Conservation (phyloP, 2,113 vertebrate genomes). For the Campylomormyrus numenius region DNA sequence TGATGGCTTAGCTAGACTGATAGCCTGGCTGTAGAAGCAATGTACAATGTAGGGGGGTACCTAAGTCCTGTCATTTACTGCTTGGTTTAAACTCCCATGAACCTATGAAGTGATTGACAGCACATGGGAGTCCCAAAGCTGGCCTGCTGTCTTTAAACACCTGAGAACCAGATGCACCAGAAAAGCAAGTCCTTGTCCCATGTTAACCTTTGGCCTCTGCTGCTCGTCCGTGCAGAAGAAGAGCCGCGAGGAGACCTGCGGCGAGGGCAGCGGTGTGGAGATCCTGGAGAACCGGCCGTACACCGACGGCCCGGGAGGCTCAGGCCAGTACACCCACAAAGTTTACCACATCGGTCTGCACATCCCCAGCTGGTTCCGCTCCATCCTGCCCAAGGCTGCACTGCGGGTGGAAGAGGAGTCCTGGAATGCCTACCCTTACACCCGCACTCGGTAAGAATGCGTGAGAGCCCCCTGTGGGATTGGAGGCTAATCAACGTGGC, state of each 20-base stretch:
- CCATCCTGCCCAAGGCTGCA: slow-evolving; percentile 90
- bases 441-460: slow-evolving; percentile 75
- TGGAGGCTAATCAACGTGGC: neutral
- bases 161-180: neutral
- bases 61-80: neutral
- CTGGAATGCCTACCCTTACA: slow-evolving; percentile 95
- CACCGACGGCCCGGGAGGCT: slow-evolving; percentile 82
- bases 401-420: slow-evolving; percentile 90
- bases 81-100: neutral
- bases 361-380: slow-evolving; percentile 94
- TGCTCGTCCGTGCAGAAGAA: slow-evolving; percentile 71
- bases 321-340: slow-evolving; percentile 89
- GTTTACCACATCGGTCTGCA: slow-evolving; percentile 97
- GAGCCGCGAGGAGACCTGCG: slow-evolving; percentile 85
- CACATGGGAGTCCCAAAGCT: neutral
- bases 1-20: neutral
- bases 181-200: neutral
- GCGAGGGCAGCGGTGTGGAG: slow-evolving; percentile 90
- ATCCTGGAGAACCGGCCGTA: slow-evolving; percentile 92
- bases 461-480: neutral
- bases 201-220: neutral
- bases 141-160: neutral
- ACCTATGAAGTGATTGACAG: neutral
- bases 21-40: neutral
- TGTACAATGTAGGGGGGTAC: too few species aligned